These are phyloP conservation scores for Arrhamphus sclerolepis DNA, from an alignment of 2,797 vertebrate genomes.

Conservation along the genomic window DNA sequence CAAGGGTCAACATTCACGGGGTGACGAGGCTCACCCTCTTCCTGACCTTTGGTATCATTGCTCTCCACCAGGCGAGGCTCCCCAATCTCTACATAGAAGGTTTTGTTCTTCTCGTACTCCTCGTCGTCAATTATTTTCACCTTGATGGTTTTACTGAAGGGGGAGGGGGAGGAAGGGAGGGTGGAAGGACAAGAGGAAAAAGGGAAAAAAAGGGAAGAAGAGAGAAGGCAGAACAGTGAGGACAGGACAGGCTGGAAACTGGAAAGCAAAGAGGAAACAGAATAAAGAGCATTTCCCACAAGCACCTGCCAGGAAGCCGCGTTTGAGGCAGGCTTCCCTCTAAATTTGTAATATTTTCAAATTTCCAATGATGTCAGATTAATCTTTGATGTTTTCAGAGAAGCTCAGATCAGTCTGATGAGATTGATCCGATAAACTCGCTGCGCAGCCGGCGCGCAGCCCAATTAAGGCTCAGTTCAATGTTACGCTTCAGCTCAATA, in stretches of 20 bases:
- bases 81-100: conserved; percentile 98
- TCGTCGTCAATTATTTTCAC: conserved; percentile 99
- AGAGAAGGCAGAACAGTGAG: conserved; percentile 84
- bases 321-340: neutral
- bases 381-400: conserved; percentile 28
- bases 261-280: conserved; percentile 44
- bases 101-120: conserved; percentile 99
- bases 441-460: conserved; percentile 10
- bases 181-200: conserved; percentile 75
- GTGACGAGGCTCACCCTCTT: conserved; percentile 74
- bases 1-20: conserved; percentile 33
- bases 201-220: conserved; percentile 66
- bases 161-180: conserved; percentile 72
- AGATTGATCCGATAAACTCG: conserved; percentile 26
- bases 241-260: conserved; percentile 62
- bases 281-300: conserved; percentile 33
- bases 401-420: conserved; percentile 22
- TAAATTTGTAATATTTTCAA: neutral
- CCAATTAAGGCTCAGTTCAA: conserved; percentile 19
- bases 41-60: conserved; percentile 98
- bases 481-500: neutral
- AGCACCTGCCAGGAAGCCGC: conserved; percentile 4
- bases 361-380: conserved; percentile 12
- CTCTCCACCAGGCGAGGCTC: conserved; percentile 95
- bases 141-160: conserved; percentile 97